Conservation (phyloP, 2,113 vertebrate species). For the Chelonoidis abingdonii region DNA sequence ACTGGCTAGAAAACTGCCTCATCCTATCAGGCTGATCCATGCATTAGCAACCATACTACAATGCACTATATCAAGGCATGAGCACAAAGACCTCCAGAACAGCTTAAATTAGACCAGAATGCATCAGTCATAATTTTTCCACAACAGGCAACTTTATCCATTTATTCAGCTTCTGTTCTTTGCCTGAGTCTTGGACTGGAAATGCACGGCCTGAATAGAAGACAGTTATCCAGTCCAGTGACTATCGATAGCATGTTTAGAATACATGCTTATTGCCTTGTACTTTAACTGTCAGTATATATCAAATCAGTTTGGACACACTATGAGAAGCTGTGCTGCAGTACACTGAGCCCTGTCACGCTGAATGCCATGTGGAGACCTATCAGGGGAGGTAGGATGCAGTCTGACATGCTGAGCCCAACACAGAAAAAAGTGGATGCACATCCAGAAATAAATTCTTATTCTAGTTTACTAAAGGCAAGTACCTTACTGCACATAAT, state of each 20-base stretch:
- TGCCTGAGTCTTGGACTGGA: neutral
- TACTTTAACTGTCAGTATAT: constrained; percentile 25
- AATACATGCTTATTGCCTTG: constrained; percentile 25
- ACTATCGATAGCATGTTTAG: neutral
- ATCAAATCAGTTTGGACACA: neutral
- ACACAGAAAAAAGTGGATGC: constrained; percentile 11
- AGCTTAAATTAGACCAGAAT: neutral
- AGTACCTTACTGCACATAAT: neutral
- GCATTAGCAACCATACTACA: neutral
- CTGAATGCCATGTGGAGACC: neutral
- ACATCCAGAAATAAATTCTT: constrained; percentile 28
- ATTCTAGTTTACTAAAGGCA: neutral
- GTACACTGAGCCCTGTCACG: neutral
- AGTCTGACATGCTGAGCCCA: constrained; percentile 3
- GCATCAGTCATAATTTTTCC: neutral
- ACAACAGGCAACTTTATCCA: neutral
- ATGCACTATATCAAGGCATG: neutral
- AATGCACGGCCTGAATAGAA: neutral
- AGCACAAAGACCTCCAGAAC: neutral
- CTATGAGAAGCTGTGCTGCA: neutral
- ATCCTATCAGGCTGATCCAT: neutral
- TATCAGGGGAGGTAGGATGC: neutral
- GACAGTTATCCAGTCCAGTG: neutral
- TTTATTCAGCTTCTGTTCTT: neutral
- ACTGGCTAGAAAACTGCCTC: neutral